phyloP scores from a whole-genome alignment of 1,140 invertebrate species.

The Leptinotarsa undecemlineata region DNA sequence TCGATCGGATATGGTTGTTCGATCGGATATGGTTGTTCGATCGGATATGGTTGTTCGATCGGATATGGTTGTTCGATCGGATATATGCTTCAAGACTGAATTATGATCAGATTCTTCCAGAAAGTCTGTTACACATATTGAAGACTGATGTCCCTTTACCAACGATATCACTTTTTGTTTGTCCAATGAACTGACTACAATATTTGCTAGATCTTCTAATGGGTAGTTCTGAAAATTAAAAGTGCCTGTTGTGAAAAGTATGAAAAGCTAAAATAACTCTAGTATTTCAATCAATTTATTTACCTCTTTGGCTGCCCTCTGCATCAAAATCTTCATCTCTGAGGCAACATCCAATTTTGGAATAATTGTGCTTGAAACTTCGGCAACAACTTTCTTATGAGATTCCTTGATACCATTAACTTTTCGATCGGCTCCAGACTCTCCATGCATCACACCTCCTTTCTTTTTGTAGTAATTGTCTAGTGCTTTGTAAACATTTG shows the following conservation, averaged over 20 bases:
- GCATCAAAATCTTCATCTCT: constrained; percentile 26
- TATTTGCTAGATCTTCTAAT: constrained; percentile 30
- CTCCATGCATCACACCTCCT: not conserved
- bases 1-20: constrained; percentile 26
- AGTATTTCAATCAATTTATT: not conserved
- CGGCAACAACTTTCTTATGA: not conserved
- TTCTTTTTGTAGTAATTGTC: constrained; percentile 33
- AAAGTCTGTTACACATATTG: constrained; percentile 17
- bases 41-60: constrained; percentile 21
- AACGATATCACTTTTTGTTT: constrained; percentile 28
- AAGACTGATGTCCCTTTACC: constrained; percentile 23
- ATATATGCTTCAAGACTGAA: constrained; percentile 29
- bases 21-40: constrained; percentile 33
- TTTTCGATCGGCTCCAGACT: not conserved
- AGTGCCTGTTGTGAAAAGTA: not conserved
- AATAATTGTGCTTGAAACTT: not conserved
- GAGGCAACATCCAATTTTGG: constrained; percentile 23
- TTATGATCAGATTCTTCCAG: constrained; percentile 32
- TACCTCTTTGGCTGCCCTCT: constrained; percentile 35
- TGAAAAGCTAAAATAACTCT: not conserved
- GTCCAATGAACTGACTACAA: constrained; percentile 21
- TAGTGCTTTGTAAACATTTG: constrained; percentile 37
- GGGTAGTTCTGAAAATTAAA: constrained; percentile 32
- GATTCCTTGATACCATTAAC: not conserved
- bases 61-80: constrained; percentile 16